These are phyloP conservation scores for honey bee (Apis mellifera) DNA, from an alignment of 1,140 invertebrate genomes.

Conservation along the genomic window Amel_HAv3.1 CM009932.2:11560001-11560500, in stretches of 20 bases:
- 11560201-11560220: conserved; percentile 22
- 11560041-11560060: neutral
- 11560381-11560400: neutral
- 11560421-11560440: neutral
- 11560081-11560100: conserved; percentile 22
- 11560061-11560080: neutral
- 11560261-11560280: neutral
- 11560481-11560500: neutral
- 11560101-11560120: conserved; percentile 51
- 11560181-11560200: conserved; percentile 44
- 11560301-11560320: neutral
- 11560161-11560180: conserved; percentile 34
- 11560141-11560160: conserved; percentile 17
- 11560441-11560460: neutral
- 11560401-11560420: neutral
- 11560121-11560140: conserved; percentile 39
- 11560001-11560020: neutral
- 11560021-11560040: neutral
- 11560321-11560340: neutral
- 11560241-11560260: neutral
- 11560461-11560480: neutral
- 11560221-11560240: conserved; percentile 9
- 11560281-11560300: neutral
- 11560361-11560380: neutral
- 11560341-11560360: too few relatives aligned